Base-by-base conservation (phyloP, 2,113 vertebrate genomes). In the Siphamia tubifer region DNA sequence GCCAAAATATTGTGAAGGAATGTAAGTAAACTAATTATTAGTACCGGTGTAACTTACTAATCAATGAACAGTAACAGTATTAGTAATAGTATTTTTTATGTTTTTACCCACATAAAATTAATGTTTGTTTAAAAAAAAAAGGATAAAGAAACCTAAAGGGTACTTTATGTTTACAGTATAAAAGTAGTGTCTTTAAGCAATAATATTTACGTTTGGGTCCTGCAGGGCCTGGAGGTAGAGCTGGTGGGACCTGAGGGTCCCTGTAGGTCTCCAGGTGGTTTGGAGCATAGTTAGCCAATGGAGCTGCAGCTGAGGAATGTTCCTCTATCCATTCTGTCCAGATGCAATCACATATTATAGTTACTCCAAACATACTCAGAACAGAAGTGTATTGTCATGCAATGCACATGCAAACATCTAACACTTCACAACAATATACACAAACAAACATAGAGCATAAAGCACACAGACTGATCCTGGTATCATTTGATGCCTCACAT, bases 241-340 rank as follows among this genome's bases (percentile, higher is more conserved):
- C 68, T 10, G 87, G 88, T 1, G 79, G 87, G 31, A 69, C 77
- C 52, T 87, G 92, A 21, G 94, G 92, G 82, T 98, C 98, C 89
- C 96, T 93, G 93, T 90, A 93, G 44, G 95, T 92, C 87, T 98
- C 96, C 73, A 95, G 92, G 87, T 94, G 95, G 90, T 94, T 96
- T 49, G 94, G 85, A 80, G 94, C 91, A 49, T 94, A 96, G 83
- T 91, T 94, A 81, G 93, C 84, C 73, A 94, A 80, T 5, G 95
- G 94, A 74, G 93, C 93, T 30, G 94, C 95, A 39, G 95, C 89
- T 63, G 95, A 94, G 19, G 95, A 93, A 82, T 94, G 95, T 57
- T 98, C 96, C 86, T 97, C 96, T 82, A 98, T 94, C 98, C 98
- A 99, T 90, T 98, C 98, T 98, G 78, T 21, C 57, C 24, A 55